These are phyloP conservation scores for Myoxocephalus aenaeus DNA, from an alignment of 2,797 vertebrate species.

Conservation along the genomic window DNA sequence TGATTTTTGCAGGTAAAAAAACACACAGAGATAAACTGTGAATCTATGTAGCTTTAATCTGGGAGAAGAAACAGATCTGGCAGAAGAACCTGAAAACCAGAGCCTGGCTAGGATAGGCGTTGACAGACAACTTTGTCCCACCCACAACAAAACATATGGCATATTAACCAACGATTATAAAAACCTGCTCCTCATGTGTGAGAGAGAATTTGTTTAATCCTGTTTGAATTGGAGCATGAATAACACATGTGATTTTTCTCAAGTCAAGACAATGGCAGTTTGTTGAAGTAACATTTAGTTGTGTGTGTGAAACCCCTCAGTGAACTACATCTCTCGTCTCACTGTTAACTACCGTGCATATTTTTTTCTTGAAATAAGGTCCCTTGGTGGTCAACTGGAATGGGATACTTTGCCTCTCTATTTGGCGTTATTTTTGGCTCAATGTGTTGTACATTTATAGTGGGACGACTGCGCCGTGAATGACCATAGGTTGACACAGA, in stretches of 20 bases:
- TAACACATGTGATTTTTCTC: neutral
- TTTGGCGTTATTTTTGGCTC: neutral
- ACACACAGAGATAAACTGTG: neutral
- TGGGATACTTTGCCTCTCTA: too few relatives aligned
- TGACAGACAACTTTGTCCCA: slow-evolving; percentile 17
- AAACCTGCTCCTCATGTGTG: neutral
- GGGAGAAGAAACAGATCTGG: slow-evolving; percentile 3
- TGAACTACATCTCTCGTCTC: too few relatives aligned
- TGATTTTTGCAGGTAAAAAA: neutral
- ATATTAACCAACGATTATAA: neutral
- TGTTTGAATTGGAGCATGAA: too few relatives aligned
- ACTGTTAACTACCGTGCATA: too few relatives aligned
- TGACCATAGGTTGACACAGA: neutral
- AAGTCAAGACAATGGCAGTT: neutral
- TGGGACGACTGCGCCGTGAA: neutral
- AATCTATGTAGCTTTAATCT: neutral
- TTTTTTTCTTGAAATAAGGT: too few relatives aligned
- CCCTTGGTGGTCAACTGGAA: too few relatives aligned
- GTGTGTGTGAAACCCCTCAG: too few relatives aligned
- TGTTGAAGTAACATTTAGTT: neutral
- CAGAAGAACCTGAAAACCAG: neutral
- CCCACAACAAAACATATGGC: neutral
- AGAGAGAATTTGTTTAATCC: too few relatives aligned
- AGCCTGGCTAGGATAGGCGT: neutral
- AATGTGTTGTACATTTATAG: neutral